phyloP scores from a whole-genome alignment of 2,113 vertebrate species.

The Cariama cristata region DNA sequence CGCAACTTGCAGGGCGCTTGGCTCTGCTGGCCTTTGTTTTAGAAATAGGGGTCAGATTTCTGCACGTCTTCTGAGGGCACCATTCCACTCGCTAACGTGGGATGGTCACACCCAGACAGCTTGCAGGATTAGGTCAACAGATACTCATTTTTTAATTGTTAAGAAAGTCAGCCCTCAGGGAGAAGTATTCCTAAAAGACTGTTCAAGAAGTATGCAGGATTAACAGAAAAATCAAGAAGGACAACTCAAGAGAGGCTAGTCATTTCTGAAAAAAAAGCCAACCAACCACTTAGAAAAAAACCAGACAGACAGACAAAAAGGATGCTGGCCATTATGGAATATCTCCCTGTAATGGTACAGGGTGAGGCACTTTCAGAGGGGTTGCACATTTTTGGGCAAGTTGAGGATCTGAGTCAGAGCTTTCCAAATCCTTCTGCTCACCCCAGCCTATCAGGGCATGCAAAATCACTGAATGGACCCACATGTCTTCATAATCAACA shows the following conservation, averaged over 20 bases:
- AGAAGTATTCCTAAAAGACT: constrained; percentile 40
- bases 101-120: constrained; percentile 58
- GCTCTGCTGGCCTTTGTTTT: neutral
- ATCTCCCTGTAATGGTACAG: neutral
- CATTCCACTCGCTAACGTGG: constrained; percentile 47
- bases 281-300: neutral
- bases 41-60: neutral
- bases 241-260: neutral
- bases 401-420: constrained; percentile 58
- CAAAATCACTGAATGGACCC: constrained; percentile 78
- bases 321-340: neutral
- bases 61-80: constrained; percentile 43
- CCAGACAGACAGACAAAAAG: neutral
- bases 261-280: neutral
- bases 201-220: neutral
- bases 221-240: neutral
- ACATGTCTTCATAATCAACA: constrained; percentile 76
- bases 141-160: constrained; percentile 34
- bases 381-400: constrained; percentile 53
- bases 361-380: constrained; percentile 35
- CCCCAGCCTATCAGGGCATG: constrained; percentile 76
- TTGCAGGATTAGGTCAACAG: constrained; percentile 55
- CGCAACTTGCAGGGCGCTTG: neutral
- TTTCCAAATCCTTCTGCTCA: constrained; percentile 70
- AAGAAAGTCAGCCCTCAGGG: constrained; percentile 50